These are phyloP conservation scores for Ciconia stormi DNA, from an alignment of 2,113 vertebrate species.

Conservation along the genomic window DNA sequence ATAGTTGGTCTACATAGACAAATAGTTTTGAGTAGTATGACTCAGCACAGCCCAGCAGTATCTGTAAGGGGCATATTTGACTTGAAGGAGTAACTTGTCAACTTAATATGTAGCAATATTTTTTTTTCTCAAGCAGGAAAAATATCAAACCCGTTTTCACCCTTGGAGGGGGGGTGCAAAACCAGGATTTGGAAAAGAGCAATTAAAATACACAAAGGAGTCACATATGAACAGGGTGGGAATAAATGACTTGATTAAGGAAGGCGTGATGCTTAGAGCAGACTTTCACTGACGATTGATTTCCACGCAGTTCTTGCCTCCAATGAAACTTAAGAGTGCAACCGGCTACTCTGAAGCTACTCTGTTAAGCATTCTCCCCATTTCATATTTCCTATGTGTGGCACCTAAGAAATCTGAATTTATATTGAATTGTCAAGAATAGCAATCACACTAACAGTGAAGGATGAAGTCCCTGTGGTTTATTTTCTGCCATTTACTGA, in stretches of 20 bases:
- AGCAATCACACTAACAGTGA: neutral
- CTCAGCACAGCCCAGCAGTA: neutral
- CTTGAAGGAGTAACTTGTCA: neutral
- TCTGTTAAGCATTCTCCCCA: neutral
- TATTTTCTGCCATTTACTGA: constrained; percentile 6
- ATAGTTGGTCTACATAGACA: neutral
- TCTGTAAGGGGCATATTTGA: neutral
- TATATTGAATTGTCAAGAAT: neutral
- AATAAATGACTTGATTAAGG: neutral
- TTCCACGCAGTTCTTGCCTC: neutral
- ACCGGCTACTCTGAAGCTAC: neutral
- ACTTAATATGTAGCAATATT: neutral
- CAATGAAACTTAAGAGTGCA: neutral
- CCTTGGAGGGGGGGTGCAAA: neutral
- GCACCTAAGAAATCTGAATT: neutral
- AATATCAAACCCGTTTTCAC: neutral
- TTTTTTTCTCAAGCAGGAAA: neutral
- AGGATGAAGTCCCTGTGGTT: neutral
- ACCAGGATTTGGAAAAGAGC: neutral
- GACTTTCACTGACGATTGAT: neutral
- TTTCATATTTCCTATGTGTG: neutral
- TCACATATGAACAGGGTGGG: neutral
- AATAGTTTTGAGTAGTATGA: neutral
- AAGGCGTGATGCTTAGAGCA: neutral
- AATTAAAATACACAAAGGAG: neutral